Evolutionary conservation across 2,113 vertebrate species (phyloP), one percentile per base, ranked within the genome.

Genomic region (Petromus typicus): DNA sequence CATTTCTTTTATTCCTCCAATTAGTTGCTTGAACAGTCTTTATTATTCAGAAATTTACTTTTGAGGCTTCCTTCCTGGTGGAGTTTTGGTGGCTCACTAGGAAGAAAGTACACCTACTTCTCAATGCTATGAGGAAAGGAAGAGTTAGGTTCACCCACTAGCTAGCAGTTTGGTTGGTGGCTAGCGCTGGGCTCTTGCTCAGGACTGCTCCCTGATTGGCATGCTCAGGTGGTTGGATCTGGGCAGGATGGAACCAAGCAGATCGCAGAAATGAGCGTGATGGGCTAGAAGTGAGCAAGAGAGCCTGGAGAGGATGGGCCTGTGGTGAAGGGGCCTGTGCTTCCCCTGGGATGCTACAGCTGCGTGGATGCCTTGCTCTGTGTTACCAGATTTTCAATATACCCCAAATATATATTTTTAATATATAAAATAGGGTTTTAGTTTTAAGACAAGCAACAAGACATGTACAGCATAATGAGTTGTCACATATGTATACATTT

Each of bases 1-100:
- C 63, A 61, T 95, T 94, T 93, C 94, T 94, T 93, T 96, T 81
- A 71, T 96, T 96, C 88, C 91, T 95, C 48, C 37, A 89, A 75
- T 93, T 96, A 95, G 94, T 86, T 95, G 93, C 96, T 92, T 91
- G 91, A 95, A 34, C 63, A 40, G 27, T 69, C 78, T 95, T 82
- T 71, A 63, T 78, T 92, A 85, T 92, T 88, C 25, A 69, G 80
- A 95, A 87, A 81, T 84, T 90, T 81, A 82, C 56, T 92, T 94
- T 78, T 16, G 59, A 86, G 93, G 82, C 40, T 94, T 86, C 40
- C 73, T 90, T 86, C 30, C 81, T n/a, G 81, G 9, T n/a, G 76
- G 82, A 51, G 27, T 90, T 71, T 66, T 69, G 85, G 43, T 81
- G 93, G 57, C 83, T 93, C 18, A 13, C 18, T 54, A 9, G 57